These are phyloP conservation scores for Drosophila albomicans DNA, from an alignment of 1,140 invertebrate species.

Conservation along the genomic window DNA sequence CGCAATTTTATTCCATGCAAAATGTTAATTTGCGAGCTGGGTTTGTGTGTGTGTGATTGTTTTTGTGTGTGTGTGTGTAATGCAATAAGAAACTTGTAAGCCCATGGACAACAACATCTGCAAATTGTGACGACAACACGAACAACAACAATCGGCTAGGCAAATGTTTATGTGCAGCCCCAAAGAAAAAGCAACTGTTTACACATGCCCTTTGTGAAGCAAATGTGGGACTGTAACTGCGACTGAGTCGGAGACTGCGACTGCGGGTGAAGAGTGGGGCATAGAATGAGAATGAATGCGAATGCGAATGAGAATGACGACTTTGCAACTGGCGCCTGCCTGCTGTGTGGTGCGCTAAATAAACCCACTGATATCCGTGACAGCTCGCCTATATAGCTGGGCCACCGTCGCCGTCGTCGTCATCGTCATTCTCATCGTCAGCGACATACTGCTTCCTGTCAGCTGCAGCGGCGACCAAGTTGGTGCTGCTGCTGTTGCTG, in stretches of 20 bases:
- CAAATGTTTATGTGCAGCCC: conserved; percentile 35
- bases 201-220: conserved; percentile 56
- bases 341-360: conserved; percentile 68
- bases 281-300: background rate
- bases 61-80: conserved; percentile 33
- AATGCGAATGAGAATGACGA: conserved; percentile 8
- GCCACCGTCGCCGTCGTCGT: conserved; percentile 56
- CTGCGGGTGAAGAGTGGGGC: background rate
- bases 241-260: background rate
- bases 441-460: conserved; percentile 70
- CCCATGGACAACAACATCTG: conserved; percentile 61
- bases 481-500: background rate
- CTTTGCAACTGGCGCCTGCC: conserved; percentile 39
- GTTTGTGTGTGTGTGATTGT: conserved; percentile 15
- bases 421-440: conserved; percentile 59
- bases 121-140: conserved; percentile 57
- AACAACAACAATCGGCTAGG: conserved; percentile 27
- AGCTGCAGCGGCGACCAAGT: conserved; percentile 58
- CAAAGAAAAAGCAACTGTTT: conserved; percentile 37
- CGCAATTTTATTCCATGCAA: conserved; percentile 62
- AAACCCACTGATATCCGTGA: conserved; percentile 55
- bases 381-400: conserved; percentile 1
- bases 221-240: background rate
- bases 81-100: conserved; percentile 81
- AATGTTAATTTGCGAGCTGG: conserved; percentile 46